These are phyloP conservation scores for Ectobius pallidus DNA, from an alignment of 2,888 invertebrate species.

Conservation along the genomic window DNA sequence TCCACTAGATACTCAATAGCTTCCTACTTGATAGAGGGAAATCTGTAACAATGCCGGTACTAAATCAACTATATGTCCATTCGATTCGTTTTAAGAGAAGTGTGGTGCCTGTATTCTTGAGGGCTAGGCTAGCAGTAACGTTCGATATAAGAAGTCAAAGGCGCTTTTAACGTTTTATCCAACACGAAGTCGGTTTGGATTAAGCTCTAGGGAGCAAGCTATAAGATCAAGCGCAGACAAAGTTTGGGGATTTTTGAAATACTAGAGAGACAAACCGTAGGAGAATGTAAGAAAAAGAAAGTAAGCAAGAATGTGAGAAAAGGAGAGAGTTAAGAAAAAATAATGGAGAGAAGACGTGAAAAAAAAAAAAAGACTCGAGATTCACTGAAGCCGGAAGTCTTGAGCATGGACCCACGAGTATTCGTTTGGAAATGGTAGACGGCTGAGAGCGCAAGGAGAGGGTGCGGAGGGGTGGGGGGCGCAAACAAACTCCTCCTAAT, in stretches of 20 bases:
- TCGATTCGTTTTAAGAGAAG: neutral
- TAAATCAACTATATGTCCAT: neutral
- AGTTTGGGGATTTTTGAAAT: constrained; percentile 8
- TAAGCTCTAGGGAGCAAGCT: constrained; percentile 4
- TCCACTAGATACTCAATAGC: neutral
- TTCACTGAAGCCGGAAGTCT: neutral
- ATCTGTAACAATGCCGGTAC: neutral
- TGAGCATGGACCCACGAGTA: neutral
- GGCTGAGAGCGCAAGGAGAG: no score
- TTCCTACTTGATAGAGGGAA: neutral
- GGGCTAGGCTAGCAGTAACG: neutral
- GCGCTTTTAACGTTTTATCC: constrained; percentile 7
- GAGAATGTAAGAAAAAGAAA: neutral
- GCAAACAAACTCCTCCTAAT: constrained; percentile 2
- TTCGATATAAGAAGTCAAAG: constrained; percentile 7
- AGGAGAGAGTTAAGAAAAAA: no score
- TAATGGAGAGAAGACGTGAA: neutral
- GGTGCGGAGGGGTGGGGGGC: neutral
- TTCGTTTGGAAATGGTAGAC: no score
- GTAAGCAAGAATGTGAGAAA: neutral
- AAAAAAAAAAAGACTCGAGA: neutral
- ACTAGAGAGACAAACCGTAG: neutral
- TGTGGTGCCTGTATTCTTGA: neutral
- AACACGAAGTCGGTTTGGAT: neutral
- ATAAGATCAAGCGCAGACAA: constrained; percentile 9